phyloP scores from a whole-genome alignment of 2,113 vertebrate species.

The Rhea pennata region DNA sequence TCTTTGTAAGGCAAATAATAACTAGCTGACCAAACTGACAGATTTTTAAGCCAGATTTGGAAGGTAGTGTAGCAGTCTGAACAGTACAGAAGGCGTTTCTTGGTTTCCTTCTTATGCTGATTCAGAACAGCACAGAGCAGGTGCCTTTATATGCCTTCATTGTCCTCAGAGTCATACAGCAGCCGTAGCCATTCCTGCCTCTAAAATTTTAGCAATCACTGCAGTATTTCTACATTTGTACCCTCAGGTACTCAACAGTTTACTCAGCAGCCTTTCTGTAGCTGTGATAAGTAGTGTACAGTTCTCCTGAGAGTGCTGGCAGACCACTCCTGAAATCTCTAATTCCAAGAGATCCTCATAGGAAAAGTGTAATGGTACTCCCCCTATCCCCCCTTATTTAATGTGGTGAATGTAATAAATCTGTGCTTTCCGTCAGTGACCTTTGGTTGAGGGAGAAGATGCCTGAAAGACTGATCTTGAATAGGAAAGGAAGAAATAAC shows the following conservation, averaged over 20 bases:
- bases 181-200: background rate
- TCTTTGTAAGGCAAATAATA: background rate
- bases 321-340: background rate
- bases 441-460: background rate
- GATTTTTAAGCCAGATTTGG: background rate
- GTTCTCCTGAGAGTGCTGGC: background rate
- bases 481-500: background rate
- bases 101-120: background rate
- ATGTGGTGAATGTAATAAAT: background rate
- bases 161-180: background rate
- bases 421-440: background rate
- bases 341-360: background rate
- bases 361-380: background rate
- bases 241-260: background rate
- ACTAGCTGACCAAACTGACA: background rate
- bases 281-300: background rate
- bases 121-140: background rate
- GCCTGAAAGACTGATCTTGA: background rate
- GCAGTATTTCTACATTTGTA: background rate
- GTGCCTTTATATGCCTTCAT: background rate
- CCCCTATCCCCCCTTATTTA: background rate
- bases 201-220: background rate
- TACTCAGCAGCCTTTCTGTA: background rate
- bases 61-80: background rate
- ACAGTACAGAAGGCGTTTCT: background rate